Base-by-base conservation (phyloP, 2,797 vertebrate genomes). In the Glossophaga mutica region DNA sequence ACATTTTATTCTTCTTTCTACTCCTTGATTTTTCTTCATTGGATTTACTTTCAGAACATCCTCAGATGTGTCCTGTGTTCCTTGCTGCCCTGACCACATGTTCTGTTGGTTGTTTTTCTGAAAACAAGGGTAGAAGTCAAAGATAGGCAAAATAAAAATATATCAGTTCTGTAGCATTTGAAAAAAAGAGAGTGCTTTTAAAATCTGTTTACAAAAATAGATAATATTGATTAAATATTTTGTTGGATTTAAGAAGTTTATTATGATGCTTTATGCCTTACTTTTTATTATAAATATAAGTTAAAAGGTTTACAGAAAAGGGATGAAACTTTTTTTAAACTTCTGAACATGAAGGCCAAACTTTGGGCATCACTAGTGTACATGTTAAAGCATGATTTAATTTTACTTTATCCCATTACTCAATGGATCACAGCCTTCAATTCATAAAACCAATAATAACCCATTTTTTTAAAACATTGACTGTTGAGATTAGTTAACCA, bases 301-400 rank as follows among this genome's bases (percentile, higher is more conserved):
- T 52, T 89, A 48, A 34, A 81, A 19, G 57, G 91, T 29, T 37
- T 34, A 87, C 0, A 94, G 94, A 95, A 98, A 98, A 98, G 96
- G 97, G 95, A 97, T 96, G 57, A 97, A 97, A 95, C 76, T 96
- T 96, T 96, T 50, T 1, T 11, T 11, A 57, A 92, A 44, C 82
- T 97, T 94, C n/a, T 89, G 70, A 29, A 24, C 29, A 18, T 55
- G 16, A 50, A 34, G 39, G 57, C 82, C 3, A 0, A 94, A 95
- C 86, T 95, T 70, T 92, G 65, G 67, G 59, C 97, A 55, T 98
- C 96, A 96, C 97, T 96, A 98, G 96, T 90, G 44, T 97, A 90
- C 52, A 68, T 46, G 24, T 55, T 74, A 95, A 89, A 96, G 95
- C 87, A 97, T 96, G 96, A 65, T 89, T 89, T 97, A 0, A 9